Evolutionary conservation across 2,113 vertebrate genomes (phyloP).

Genomic region (Heterochromis multidens): DNA sequence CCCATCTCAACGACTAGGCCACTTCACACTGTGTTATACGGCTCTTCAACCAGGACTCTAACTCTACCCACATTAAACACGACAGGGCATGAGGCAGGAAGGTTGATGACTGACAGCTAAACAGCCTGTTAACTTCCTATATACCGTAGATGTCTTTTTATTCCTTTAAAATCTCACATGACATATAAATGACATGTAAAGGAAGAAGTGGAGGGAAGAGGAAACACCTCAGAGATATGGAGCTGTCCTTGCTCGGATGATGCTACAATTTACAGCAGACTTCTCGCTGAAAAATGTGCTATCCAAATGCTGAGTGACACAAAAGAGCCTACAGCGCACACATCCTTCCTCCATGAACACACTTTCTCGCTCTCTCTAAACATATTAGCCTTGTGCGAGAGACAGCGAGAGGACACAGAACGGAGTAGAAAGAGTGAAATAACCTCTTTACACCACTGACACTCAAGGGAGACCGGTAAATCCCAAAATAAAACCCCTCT

Average conservation of each 20-base stretch:
- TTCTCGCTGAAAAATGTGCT: constrained; percentile 26
- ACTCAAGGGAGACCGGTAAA: constrained; percentile 66
- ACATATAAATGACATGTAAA: not conserved
- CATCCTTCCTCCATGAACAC: constrained; percentile 21
- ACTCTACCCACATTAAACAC: constrained; percentile 44
- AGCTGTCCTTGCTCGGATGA: constrained; percentile 33
- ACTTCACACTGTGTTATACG: constrained; percentile 59
- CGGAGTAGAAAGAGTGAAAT: constrained; percentile 51
- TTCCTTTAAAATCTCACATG: not conserved
- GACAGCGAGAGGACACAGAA: constrained; percentile 24
- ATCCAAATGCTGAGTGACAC: constrained; percentile 48
- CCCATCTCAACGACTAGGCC: constrained; percentile 51
- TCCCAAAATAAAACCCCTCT: constrained; percentile 68
- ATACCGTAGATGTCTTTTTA: not conserved
- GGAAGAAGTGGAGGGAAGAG: not conserved
- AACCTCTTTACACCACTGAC: constrained; percentile 61
- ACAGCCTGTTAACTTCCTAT: constrained; percentile 18
- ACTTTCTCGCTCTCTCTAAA: constrained; percentile 47
- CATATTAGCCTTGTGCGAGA: constrained; percentile 47
- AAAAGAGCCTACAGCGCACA: constrained; percentile 29
- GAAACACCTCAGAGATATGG: not conserved
- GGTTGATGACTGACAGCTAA: constrained; percentile 47
- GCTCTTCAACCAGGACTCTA: constrained; percentile 55
- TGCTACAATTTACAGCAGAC: constrained; percentile 15
- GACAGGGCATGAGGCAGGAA: not conserved